phyloP scores from a whole-genome alignment of 2,888 invertebrate genomes.

The Clanis bilineata region DNA sequence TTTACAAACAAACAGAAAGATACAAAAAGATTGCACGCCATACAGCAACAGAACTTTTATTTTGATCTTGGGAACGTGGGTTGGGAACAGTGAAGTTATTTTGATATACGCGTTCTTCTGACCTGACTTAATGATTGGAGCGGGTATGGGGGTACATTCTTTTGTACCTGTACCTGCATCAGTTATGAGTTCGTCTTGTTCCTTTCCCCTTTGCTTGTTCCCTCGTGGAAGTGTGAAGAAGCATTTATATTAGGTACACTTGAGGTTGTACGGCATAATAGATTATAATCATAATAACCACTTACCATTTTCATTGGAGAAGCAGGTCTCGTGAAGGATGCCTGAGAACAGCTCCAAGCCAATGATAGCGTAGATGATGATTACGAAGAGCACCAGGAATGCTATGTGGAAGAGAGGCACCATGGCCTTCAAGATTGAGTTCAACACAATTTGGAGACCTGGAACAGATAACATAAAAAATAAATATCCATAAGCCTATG shows the following conservation, averaged over 20 bases:
- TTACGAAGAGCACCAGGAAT: conserved; percentile 98
- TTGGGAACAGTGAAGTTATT: too few species aligned
- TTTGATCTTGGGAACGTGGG: neutral
- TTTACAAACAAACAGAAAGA: conserved; percentile 2
- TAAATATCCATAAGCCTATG: too few species aligned
- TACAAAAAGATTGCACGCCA: neutral
- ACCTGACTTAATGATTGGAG: too few species aligned
- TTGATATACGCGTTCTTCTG: too few species aligned
- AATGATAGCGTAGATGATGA: conserved; percentile 99
- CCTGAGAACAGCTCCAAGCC: conserved; percentile 99
- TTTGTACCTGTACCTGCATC: too few species aligned
- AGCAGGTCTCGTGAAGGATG: conserved; percentile 95
- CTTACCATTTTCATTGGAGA: conserved; percentile 87
- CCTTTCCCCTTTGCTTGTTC: too few species aligned
- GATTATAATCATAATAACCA: neutral
- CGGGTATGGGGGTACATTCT: too few species aligned
- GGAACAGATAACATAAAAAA: conserved; percentile 67
- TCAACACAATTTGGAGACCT: conserved; percentile 99
- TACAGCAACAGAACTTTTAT: neutral
- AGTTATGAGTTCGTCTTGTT: too few species aligned
- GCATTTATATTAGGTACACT: too few species aligned
- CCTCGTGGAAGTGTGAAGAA: too few species aligned
- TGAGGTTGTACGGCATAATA: too few species aligned
- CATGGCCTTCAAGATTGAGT: conserved; percentile 99
- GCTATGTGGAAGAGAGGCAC: conserved; percentile 99